phyloP scores from a whole-genome alignment of 2,113 vertebrate species.

The Callorhinus ursinus region DNA sequence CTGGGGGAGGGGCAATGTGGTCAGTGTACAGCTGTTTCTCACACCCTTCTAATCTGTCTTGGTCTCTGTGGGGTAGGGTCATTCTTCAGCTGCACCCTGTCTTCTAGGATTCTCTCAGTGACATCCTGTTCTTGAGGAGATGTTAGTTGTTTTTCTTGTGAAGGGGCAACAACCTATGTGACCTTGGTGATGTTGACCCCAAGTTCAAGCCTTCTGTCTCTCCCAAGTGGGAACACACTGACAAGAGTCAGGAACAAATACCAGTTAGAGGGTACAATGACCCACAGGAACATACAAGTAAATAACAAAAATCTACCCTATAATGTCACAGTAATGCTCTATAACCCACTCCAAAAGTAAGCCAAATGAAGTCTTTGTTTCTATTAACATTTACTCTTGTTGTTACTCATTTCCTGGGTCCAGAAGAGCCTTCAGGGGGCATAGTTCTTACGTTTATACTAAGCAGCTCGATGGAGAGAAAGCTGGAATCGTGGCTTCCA shows the following conservation, averaged over 20 bases:
- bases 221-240: not conserved
- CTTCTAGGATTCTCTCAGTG: not conserved
- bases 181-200: not conserved
- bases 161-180: not conserved
- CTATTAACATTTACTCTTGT: not conserved
- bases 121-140: not conserved
- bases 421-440: not conserved
- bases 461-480: not conserved
- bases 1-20: not conserved
- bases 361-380: conserved; percentile 30
- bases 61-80: not conserved
- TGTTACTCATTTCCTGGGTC: not conserved
- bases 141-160: not conserved
- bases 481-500: not conserved
- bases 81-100: not conserved
- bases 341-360: not conserved
- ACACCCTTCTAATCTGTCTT: not conserved
- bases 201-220: not conserved
- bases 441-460: not conserved
- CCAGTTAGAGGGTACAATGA: not conserved
- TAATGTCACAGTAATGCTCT: not conserved
- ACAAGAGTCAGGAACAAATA: not conserved
- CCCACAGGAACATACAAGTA: not conserved
- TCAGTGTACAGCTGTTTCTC: not conserved
- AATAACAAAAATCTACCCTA: not conserved